Conservation (phyloP, 1,140 invertebrate genomes). For the Leptonema lineaticorne region DNA sequence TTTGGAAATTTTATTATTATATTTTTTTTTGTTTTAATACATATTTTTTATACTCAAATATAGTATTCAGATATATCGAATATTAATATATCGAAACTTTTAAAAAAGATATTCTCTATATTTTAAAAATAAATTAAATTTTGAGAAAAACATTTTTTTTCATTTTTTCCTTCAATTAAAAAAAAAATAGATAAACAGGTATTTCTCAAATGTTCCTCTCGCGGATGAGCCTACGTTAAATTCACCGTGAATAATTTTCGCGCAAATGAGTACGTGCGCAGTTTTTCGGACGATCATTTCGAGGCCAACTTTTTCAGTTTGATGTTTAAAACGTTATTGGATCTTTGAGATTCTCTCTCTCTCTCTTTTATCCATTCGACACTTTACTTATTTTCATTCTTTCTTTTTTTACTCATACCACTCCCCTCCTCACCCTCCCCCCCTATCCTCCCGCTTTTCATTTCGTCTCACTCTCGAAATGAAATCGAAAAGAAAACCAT, state of each 20-base stretch:
- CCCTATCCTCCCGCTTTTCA: neutral
- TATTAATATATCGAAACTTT: too few species aligned
- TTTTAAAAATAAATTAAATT: too few species aligned
- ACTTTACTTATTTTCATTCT: neutral
- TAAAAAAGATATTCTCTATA: too few species aligned
- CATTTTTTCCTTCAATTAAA: neutral
- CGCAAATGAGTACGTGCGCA: constrained; percentile 13
- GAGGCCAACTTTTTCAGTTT: constrained; percentile 3
- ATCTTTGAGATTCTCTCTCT: neutral
- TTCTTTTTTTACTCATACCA: neutral
- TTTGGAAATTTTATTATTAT: too few species aligned
- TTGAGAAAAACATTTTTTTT: too few species aligned
- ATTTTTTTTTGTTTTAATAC: too few species aligned
- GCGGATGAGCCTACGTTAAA: constrained; percentile 14
- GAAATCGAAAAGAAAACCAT: neutral
- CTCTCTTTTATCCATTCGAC: neutral
- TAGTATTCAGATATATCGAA: too few species aligned
- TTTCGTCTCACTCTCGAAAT: neutral
- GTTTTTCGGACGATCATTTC: neutral
- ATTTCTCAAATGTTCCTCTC: neutral
- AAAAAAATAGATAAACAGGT: too few species aligned
- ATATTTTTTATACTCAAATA: too few species aligned
- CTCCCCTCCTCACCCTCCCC: neutral
- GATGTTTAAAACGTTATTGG: constrained; percentile 16
- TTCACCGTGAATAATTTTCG: constrained; percentile 20